phyloP scores from a whole-genome alignment of 2,113 vertebrate genomes.

The Desmodus rotundus region DNA sequence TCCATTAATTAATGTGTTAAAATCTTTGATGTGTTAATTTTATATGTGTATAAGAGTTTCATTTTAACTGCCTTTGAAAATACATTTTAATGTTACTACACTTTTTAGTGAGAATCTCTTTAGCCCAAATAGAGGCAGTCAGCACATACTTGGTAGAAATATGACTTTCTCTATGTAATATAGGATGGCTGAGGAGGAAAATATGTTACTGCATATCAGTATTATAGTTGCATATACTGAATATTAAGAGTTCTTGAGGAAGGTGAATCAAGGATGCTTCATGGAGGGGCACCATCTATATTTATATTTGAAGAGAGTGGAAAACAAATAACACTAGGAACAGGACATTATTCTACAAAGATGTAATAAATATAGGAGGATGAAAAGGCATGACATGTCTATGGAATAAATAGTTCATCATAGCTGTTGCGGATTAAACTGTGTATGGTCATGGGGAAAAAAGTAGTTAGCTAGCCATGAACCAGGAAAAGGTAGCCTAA shows the following conservation, averaged over 20 bases:
- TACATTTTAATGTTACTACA: neutral
- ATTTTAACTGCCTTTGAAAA: conserved; percentile 15
- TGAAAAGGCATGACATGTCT: neutral
- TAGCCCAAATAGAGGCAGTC: neutral
- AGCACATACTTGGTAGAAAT: neutral
- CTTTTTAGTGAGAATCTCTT: neutral
- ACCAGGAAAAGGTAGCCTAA: neutral
- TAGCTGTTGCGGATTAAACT: neutral
- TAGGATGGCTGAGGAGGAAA: neutral
- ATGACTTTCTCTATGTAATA: neutral
- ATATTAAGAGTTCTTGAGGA: neutral
- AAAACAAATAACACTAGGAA: neutral
- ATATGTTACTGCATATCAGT: neutral
- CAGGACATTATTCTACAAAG: neutral
- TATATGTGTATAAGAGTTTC: neutral
- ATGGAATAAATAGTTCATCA: neutral
- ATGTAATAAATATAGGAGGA: neutral
- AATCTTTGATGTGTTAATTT: neutral
- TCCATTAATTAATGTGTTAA: neutral
- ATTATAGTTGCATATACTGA: neutral
- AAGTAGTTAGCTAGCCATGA: neutral
- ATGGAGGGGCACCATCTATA: neutral
- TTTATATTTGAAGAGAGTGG: neutral
- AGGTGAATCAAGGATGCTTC: neutral
- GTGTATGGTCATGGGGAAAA: neutral